These are phyloP conservation scores for Ophraella communa DNA, from an alignment of 2,888 invertebrate genomes.

Conservation along the genomic window DNA sequence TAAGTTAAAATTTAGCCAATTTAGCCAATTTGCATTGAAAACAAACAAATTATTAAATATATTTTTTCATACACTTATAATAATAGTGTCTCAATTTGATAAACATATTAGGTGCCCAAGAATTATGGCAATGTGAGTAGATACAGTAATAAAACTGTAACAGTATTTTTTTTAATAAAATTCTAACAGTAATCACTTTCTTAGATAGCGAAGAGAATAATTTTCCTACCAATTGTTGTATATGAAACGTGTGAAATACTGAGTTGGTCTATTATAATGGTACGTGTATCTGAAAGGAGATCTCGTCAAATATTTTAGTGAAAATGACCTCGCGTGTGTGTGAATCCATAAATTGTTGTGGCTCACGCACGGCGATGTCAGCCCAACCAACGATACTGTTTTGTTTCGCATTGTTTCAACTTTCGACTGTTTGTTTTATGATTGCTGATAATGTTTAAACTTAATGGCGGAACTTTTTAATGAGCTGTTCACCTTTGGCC, in stretches of 20 bases:
- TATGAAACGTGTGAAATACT: background rate
- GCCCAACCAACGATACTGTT: conserved; percentile 1
- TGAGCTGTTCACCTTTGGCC: background rate
- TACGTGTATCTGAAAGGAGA: conserved; percentile 40
- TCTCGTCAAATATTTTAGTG: conserved; percentile 43
- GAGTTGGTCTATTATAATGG: background rate
- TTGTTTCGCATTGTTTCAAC: conserved; percentile 13
- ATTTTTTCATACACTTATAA: no score
- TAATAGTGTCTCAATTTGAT: no score
- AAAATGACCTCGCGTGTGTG: conserved; percentile 42
- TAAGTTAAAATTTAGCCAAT: no score
- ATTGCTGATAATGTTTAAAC: background rate
- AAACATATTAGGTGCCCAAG: no score
- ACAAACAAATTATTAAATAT: no score
- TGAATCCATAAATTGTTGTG: conserved; percentile 31
- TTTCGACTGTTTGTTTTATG: background rate
- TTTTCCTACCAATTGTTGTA: no score
- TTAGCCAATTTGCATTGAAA: no score
- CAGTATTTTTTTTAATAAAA: no score
- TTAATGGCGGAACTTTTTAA: background rate
- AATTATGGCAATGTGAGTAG: no score
- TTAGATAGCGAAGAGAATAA: no score
- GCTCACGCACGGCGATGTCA: conserved; percentile 31
- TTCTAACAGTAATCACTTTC: no score
- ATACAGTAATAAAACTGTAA: no score